Base-by-base conservation (phyloP, 2,797 vertebrate genomes). In the Cossypha niveicapilla region DNA sequence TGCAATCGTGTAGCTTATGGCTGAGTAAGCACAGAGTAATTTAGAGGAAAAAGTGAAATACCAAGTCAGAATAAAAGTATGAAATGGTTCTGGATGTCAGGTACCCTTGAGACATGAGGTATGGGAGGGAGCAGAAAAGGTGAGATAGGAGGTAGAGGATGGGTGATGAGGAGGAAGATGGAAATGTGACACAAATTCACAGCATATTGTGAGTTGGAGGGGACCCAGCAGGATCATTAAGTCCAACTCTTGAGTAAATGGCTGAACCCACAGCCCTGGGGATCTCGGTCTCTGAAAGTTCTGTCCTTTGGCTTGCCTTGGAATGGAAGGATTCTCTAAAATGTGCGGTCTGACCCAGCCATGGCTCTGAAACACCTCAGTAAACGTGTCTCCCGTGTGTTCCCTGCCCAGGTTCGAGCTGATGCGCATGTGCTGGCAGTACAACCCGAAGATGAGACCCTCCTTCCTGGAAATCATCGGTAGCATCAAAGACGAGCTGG, bases 341-440 rank as follows among this genome's bases (percentile, higher is more conserved):
- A 6, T 0, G 1, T 0, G 1, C 10, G 45, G 19, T 71, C n/a
- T 0, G 1, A 3, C 35, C 18, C 71, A 10, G 48, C 32, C 7
- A 0, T 12, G 39, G 66, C 93, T 81, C 13, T 67, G 1, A 27
- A 67, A 19, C 60, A 22, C 32, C 61, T 77, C 54, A 16, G 61
- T 94, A 21, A 91, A 7, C 1, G 85, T 16, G 18, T 66, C 7
- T 74, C 24, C 41, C 34, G 8, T 94, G 78, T 92, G 41, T 96
- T 77, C 63, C 17, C 27, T 39, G 35, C 56, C 11, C 96, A 99
- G 99, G 96, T 99, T 99, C 21, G 99, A 99, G 61, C 86, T 99
- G 97, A 99, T 99, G 99, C 98, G 99, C 84, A 99, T 99, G 99
- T 99, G 99, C 97, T 99, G 99, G 99, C 99, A 99, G 97, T 99